Base-by-base conservation (phyloP, 1,140 invertebrate species). In the Papilio dardanus region DNA sequence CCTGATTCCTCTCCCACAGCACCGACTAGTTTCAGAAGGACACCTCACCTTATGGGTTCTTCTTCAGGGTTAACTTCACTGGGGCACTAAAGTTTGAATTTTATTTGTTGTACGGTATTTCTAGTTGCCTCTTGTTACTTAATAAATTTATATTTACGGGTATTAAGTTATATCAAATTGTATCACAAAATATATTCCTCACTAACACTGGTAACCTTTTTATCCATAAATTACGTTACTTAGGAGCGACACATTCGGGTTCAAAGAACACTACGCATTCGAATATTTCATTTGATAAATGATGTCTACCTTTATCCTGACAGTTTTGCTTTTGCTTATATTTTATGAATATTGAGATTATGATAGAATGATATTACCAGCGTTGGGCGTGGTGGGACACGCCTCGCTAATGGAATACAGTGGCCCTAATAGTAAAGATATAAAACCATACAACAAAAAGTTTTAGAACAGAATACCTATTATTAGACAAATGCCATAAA, bases 271-370 rank as follows among this genome's bases (percentile, higher is more conserved):
- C 67, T 69, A 40, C 33, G 33, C 67, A 37, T 40, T 5, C 33
- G 67, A 69, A 69, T 69, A 69, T 37, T 69, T 37, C 21, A 69
- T 69, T 37, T 69, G 67, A 69, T 69, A 37, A 69, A 69, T 69
- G 67, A 37, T 69, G 21, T 21, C 67, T 69, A 37, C 35, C 33
- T 69, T 69, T 40, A 69, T 69, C 21, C 21, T n/a, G 67, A 40
- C 67, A 35, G 19, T 69, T 37, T 40, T 21, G 33, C 21, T 35
- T 35, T 33, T 37, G 30, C 66, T 69, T 37, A 40, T 69, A 69
- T 40, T 37, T 35, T 62, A 31, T 67, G 33, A 24, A 67, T 33
- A 67, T 67, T 62, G 54, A 54, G 50, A 24, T 54, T 54, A 54
- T 54, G 50, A 54, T 28, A 24, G 50, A 54, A 54, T 54, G 21